These are phyloP conservation scores for Neoniphon sammara DNA, from an alignment of 2,797 vertebrate species.

Conservation along the genomic window DNA sequence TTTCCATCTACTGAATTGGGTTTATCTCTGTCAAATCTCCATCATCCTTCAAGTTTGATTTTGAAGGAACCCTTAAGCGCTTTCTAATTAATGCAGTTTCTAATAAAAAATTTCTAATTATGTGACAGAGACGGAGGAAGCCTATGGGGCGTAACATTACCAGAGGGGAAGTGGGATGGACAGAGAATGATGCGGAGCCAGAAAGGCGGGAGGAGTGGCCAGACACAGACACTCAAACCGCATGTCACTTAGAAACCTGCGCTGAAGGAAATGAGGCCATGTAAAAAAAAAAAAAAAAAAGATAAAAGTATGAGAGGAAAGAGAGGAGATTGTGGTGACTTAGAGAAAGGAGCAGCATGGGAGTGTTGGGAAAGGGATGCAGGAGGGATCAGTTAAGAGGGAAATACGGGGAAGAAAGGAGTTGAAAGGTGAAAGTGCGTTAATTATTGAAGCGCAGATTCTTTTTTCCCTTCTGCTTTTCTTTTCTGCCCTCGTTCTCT, in stretches of 20 bases:
- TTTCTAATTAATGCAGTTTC: constrained; percentile 68
- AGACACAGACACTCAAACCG: constrained; percentile 37
- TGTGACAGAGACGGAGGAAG: constrained; percentile 60
- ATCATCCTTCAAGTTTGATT: constrained; percentile 61
- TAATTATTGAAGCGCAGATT: constrained; percentile 34
- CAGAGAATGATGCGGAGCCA: constrained; percentile 27
- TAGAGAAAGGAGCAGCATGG: constrained; percentile 18
- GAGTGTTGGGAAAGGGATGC: constrained; percentile 18
- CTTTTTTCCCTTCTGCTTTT: not conserved
- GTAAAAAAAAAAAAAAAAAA: not conserved
- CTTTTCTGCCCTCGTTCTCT: not conserved
- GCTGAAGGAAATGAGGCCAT: constrained; percentile 40
- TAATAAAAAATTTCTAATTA: constrained; percentile 72
- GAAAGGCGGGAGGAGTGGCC: constrained; percentile 24
- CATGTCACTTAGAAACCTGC: constrained; percentile 34
- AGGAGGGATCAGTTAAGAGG: constrained; percentile 18
- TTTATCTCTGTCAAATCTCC: constrained; percentile 59
- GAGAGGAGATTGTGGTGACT: constrained; percentile 5
- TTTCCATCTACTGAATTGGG: constrained; percentile 63
- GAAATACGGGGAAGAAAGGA: constrained; percentile 21
- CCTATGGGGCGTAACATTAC: constrained; percentile 64
- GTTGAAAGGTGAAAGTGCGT: constrained; percentile 46
- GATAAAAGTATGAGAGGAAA: not conserved
- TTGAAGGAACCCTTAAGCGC: constrained; percentile 56
- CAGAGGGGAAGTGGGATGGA: constrained; percentile 34